phyloP scores from a whole-genome alignment of 2,888 invertebrate species.

The Netelia inedita region DNA sequence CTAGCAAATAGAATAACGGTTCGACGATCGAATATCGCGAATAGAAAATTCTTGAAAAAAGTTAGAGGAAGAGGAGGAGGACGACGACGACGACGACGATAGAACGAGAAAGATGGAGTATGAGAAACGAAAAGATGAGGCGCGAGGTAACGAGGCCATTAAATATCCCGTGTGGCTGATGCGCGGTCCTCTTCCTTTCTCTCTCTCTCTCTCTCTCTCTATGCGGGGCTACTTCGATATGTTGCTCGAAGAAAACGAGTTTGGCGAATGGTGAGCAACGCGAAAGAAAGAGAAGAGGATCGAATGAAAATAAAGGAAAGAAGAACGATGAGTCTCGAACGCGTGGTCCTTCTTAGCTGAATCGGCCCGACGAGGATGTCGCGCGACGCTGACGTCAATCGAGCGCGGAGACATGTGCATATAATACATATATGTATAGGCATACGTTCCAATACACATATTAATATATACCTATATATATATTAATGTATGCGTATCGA shows the following conservation, averaged over 20 bases:
- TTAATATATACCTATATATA: not conserved
- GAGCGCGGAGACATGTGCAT: conserved; percentile 31
- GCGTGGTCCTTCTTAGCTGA: conserved; percentile 47
- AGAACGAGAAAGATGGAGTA: conserved; percentile 14
- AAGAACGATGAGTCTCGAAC: conserved; percentile 37
- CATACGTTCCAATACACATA: not conserved
- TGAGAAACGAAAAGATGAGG: conserved; percentile 57
- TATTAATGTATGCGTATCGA: conserved; percentile 29
- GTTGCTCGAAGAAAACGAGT: conserved; percentile 68
- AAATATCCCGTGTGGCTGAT: conserved; percentile 66
- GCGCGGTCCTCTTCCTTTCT: conserved; percentile 41
- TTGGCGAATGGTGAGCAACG: conserved; percentile 64
- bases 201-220: conserved; percentile 6
- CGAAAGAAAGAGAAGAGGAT: conserved; percentile 19
- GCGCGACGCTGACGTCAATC: conserved; percentile 69
- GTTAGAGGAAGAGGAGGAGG: not conserved
- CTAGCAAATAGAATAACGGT: conserved; percentile 15
- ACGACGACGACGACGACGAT: not conserved
- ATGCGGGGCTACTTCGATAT: conserved; percentile 40
- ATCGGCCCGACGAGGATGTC: conserved; percentile 60
- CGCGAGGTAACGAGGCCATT: conserved; percentile 71
- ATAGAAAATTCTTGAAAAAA: conserved; percentile 1
- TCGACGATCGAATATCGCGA: not conserved
- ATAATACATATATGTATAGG: conserved; percentile 11
- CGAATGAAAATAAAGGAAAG: conserved; percentile 3